Percentiles rank a stretch among this genome's conserved stretches.
phyloP scores from a whole-genome alignment of 2,888 invertebrate species.

The Lithophane socia region DNA sequence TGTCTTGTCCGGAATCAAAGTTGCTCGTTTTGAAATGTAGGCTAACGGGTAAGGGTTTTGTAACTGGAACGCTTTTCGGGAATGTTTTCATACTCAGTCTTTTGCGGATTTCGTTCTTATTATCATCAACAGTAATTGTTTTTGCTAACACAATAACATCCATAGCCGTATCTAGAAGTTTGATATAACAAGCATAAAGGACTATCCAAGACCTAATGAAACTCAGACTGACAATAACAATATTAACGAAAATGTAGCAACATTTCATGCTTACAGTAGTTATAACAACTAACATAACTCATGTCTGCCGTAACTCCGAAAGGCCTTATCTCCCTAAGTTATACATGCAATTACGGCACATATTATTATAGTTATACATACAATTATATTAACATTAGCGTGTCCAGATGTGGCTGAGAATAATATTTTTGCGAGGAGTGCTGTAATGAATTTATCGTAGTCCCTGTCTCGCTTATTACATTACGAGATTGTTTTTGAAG shows the following conservation, averaged over 20 bases:
- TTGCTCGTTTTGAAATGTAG: constrained; percentile 17
- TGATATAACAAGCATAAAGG: constrained; percentile 24
- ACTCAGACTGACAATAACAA: constrained; percentile 56
- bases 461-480: constrained; percentile 57
- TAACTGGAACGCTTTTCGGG: constrained; percentile 1
- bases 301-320: constrained; percentile 39
- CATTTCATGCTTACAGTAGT: constrained; percentile 55
- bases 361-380: constrained; percentile 62
- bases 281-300: constrained; percentile 57
- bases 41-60: too few species aligned
- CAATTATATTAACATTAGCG: constrained; percentile 66
- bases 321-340: constrained; percentile 50
- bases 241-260: constrained; percentile 49
- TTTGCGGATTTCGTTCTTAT: not conserved
- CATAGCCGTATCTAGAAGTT: constrained; percentile 21
- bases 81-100: not conserved
- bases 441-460: constrained; percentile 79
- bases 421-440: constrained; percentile 78
- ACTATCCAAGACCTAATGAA: constrained; percentile 54
- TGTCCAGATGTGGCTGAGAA: constrained; percentile 74
- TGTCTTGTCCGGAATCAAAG: constrained; percentile 19
- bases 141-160: constrained; percentile 13
- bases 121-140: constrained; percentile 9
- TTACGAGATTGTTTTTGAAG: constrained; percentile 61
- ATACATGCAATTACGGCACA: constrained; percentile 61